A percentile compares a stretch with the other conserved stretches of the same genome.
These are phyloP conservation scores for Brachionus angularis DNA, from an alignment of 1,140 invertebrate genomes.

Conservation along the genomic window DNA sequence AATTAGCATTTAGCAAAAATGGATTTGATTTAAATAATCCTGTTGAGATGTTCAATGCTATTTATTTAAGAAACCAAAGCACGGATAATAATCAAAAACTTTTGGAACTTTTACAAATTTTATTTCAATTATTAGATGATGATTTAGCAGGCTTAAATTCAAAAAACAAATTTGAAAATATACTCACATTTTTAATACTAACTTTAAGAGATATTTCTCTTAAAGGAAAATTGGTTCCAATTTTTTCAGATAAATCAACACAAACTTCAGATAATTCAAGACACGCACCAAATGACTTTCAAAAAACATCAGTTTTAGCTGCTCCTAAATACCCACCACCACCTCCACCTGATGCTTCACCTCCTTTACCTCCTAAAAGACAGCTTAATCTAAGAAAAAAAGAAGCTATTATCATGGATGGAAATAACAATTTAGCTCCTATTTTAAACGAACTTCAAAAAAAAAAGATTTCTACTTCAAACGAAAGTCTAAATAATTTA, in stretches of 20 bases:
- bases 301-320: background rate
- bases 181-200: background rate
- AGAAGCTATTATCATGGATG: too few species aligned
- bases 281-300: background rate
- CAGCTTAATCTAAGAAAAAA: slow-evolving; percentile 20
- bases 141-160: background rate
- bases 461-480: too few species aligned
- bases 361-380: background rate
- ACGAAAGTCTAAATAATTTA: too few species aligned
- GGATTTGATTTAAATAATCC: slow-evolving; percentile 14
- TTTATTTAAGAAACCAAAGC: background rate
- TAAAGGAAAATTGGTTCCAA: background rate
- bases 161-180: background rate
- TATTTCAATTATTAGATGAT: background rate
- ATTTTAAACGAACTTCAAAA: background rate
- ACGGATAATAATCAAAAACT: slow-evolving; percentile 7
- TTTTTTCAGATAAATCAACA: slow-evolving; percentile 11
- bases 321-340: slow-evolving; percentile 7
- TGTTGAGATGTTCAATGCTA: background rate
- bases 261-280: background rate
- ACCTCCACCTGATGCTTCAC: background rate
- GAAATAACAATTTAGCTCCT: background rate
- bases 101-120: background rate
- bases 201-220: background rate
- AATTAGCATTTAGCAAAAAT: background rate